These are phyloP conservation scores for Hyles euphorbiae DNA, from an alignment of 1,140 invertebrate species.

Conservation along the genomic window DNA sequence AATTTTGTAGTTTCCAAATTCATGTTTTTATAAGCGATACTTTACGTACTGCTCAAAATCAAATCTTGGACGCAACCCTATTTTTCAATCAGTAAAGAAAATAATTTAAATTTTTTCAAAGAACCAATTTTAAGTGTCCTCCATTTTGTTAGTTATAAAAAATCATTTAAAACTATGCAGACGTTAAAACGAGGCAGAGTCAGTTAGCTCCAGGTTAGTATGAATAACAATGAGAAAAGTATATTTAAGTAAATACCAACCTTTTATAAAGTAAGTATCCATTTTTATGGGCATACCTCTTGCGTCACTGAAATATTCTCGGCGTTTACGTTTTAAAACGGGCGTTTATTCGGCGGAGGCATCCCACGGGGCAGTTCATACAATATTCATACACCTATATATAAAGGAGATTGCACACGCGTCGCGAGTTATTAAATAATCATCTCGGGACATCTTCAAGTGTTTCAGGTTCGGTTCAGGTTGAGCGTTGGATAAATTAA, in stretches of 20 bases:
- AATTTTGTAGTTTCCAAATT: too few species aligned
- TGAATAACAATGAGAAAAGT: constrained; percentile 2
- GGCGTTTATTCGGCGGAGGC: constrained; percentile 34
- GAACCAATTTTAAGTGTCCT: too few species aligned
- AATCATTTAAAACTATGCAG: too few species aligned
- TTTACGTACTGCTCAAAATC: too few species aligned
- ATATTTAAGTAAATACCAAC: constrained; percentile 4
- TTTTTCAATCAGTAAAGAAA: too few species aligned
- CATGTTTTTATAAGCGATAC: too few species aligned
- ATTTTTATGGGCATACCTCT: constrained; percentile 4
- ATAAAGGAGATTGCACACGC: constrained; percentile 20
- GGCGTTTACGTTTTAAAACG: constrained; percentile 39
- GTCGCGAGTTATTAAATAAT: background rate
- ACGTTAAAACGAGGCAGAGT: too few species aligned
- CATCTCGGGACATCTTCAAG: background rate
- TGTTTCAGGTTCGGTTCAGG: background rate
- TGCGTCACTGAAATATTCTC: constrained; percentile 30
- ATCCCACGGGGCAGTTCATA: constrained; percentile 38
- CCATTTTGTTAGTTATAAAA: too few species aligned
- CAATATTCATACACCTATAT: constrained; percentile 37
- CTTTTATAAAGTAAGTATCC: constrained; percentile 7
- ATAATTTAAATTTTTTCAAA: too few species aligned
- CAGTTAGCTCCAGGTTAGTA: too few species aligned
- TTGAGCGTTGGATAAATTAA: background rate
- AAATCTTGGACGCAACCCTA: too few species aligned